Conservation (phyloP, 2,888 invertebrate species). For the Lasioglossum morio region DNA sequence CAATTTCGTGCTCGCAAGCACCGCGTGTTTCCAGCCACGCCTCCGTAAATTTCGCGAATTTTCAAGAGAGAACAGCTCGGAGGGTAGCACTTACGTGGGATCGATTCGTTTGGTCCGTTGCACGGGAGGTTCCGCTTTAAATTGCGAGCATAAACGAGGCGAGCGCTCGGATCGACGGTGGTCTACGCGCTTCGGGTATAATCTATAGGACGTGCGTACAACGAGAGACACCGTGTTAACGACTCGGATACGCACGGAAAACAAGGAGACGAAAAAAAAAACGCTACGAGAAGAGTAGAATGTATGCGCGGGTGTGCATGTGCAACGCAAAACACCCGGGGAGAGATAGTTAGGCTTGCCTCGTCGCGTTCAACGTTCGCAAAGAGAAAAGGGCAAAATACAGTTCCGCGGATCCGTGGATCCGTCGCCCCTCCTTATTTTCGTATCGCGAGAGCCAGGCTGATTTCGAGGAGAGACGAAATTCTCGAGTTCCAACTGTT, state of each 20-base stretch:
- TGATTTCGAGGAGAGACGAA: constrained; percentile 63
- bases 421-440: constrained; percentile 56
- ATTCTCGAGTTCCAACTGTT: constrained; percentile 78
- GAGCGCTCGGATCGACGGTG: constrained; percentile 1
- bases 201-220: constrained; percentile 17
- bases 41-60: background rate
- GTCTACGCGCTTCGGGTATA: constrained; percentile 14
- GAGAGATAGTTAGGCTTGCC: constrained; percentile 14
- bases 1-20: background rate
- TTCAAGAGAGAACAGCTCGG: background rate
- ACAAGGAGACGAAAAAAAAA: background rate
- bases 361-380: constrained; percentile 34
- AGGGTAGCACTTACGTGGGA: background rate
- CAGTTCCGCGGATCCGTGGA: constrained; percentile 20
- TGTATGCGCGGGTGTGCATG: background rate
- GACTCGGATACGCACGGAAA: constrained; percentile 1
- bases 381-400: constrained; percentile 46
- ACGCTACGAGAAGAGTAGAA: background rate
- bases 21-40: background rate
- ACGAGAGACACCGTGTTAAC: background rate
- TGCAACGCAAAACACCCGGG: constrained; percentile 1
- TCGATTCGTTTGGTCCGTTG: constrained; percentile 9
- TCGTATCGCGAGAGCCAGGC: constrained; percentile 39
- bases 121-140: background rate
- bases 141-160: constrained; percentile 20